Evolutionary conservation across 1,140 invertebrate genomes (phyloP), one percentile per base, ranked within the genome.

Genomic region (Nebria ingens): DNA sequence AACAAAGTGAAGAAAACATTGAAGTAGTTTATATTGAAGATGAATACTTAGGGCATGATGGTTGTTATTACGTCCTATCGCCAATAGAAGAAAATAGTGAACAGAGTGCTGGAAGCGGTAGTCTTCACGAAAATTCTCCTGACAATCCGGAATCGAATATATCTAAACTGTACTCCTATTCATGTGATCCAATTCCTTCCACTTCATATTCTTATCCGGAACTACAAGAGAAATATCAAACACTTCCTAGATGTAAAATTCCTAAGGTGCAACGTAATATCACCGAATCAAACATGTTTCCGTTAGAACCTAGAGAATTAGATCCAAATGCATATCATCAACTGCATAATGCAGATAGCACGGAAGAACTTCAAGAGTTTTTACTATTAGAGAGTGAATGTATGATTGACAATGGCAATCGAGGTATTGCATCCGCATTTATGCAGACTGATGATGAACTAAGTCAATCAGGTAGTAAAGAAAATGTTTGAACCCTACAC

Each of bases 291-390:
- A 71, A 65, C 2, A 66, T 76, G 56, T 79, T 78, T 63, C 77
- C 76, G 1, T 60, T 81, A 21, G 78, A 82, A 62, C 79, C 79
- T 1, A 62, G 78, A 58, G 79, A 82, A 69, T 68, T 82, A 19
- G 79, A 82, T 62, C 71, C 79, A 4, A 74, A 76, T 51, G 68
- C 68, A 13, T 81, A 77, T 58, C 74, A 76, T 42, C 79, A 81
- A 62, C 62, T 82, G 2, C 79, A 82, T 56, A 79, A 73, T 6
- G 78, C 76, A 2, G 77, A 82, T 54, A 83, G 78, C 64, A 77
- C 79, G 62, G 79, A 84, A 61, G 80, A 83, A 61, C 66, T 84
- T 17, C 79, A 82, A 61, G 80, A 84, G 65, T 83, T 84, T 71
- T 65, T 84, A 38, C 63, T 83, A 51, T 62, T 83, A 21, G 80